These are phyloP conservation scores for Eulacestoma nigropectus DNA, from an alignment of 2,113 vertebrate genomes.

Conservation along the genomic window DNA sequence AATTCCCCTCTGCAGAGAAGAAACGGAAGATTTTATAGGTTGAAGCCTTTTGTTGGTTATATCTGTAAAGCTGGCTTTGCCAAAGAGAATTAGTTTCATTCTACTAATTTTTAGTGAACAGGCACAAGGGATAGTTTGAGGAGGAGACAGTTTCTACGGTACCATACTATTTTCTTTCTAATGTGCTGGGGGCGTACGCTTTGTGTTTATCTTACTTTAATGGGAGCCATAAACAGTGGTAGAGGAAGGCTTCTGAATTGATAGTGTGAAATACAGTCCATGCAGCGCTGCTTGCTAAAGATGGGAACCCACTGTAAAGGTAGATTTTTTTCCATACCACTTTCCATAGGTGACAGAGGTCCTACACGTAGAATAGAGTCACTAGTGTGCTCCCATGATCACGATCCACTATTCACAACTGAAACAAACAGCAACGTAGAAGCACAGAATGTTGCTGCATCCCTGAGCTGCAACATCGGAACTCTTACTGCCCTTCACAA, in stretches of 20 bases:
- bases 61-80: neutral
- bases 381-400: neutral
- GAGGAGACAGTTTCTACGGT: neutral
- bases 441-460: neutral
- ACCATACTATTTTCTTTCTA: neutral
- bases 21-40: neutral
- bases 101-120: neutral
- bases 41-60: neutral
- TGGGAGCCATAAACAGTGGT: neutral
- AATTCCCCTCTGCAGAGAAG: neutral
- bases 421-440: neutral
- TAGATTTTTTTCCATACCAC: neutral
- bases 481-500: neutral
- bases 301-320: neutral
- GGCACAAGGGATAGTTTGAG: neutral
- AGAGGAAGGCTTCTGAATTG: neutral
- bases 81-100: neutral
- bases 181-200: neutral
- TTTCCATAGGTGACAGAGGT: neutral
- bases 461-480: neutral
- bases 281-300: neutral
- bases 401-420: neutral
- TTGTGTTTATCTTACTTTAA: neutral
- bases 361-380: neutral
- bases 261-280: neutral